phyloP scores from a whole-genome alignment of 1,140 invertebrate genomes.

The Leptinotarsa texana region DNA sequence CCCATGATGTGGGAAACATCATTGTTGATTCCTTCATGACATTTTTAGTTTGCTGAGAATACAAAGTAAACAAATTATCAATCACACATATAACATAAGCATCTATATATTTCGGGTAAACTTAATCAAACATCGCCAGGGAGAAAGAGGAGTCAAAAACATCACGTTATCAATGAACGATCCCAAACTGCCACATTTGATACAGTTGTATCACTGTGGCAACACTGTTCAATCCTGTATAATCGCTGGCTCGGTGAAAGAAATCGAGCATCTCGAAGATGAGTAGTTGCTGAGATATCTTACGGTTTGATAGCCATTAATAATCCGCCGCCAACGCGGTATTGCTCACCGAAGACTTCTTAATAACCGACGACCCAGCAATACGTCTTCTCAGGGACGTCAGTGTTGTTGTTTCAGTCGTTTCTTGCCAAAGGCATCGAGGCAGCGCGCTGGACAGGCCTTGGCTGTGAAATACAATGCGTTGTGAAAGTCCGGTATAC shows the following conservation, averaged over 20 bases:
- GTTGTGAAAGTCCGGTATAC: not conserved
- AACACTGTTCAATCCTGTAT: not conserved
- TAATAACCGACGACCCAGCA: constrained; percentile 42
- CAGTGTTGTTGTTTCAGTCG: constrained; percentile 17
- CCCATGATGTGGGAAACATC: too few species aligned
- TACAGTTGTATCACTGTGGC: too few species aligned
- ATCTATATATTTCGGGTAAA: too few species aligned
- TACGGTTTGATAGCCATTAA: constrained; percentile 51
- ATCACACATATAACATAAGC: too few species aligned
- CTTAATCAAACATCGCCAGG: too few species aligned
- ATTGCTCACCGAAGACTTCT: constrained; percentile 46
- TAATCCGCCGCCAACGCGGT: constrained; percentile 50
- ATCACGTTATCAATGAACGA: too few species aligned
- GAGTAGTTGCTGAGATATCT: constrained; percentile 38
- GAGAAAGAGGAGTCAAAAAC: too few species aligned
- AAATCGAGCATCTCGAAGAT: constrained; percentile 25
- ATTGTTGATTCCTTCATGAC: too few species aligned
- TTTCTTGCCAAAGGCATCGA: not conserved
- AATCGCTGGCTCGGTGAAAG: not conserved
- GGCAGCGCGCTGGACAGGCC: not conserved
- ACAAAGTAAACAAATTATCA: too few species aligned
- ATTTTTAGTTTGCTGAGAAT: too few species aligned
- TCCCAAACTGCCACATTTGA: too few species aligned
- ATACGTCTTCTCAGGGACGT: constrained; percentile 36
- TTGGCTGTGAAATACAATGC: not conserved